Evolutionary conservation across 2,113 vertebrate species (phyloP).

Genomic region (Notothenia rossii): DNA sequence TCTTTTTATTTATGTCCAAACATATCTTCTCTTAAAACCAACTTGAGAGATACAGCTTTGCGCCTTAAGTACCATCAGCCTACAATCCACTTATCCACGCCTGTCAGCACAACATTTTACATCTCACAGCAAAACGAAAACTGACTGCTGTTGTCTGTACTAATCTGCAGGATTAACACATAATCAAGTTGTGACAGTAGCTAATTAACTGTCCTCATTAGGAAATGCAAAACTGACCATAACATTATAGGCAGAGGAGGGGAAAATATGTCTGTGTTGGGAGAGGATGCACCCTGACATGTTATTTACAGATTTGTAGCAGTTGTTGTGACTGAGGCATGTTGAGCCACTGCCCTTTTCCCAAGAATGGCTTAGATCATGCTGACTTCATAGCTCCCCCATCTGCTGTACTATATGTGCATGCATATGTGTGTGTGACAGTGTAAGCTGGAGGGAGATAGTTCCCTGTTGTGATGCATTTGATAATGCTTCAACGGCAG

Average conservation of each 20-base stretch:
- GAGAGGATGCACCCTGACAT: background rate
- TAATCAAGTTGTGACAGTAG: conserved; percentile 15
- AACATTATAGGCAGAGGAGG: background rate
- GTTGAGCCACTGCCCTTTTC: conserved; percentile 29
- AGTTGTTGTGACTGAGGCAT: conserved; percentile 18
- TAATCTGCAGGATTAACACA: conserved; percentile 38
- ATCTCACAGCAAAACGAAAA: conserved; percentile 2
- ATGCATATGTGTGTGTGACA: conserved; percentile 10
- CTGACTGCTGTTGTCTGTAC: background rate
- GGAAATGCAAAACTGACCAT: background rate
- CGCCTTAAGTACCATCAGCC: background rate
- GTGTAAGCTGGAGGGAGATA: background rate
- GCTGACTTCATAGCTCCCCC: conserved; percentile 32
- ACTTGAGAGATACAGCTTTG: conserved; percentile 8
- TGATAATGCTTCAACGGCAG: background rate
- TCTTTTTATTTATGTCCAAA: background rate
- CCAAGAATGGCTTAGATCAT: conserved; percentile 25
- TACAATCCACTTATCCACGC: conserved; percentile 5
- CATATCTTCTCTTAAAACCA: background rate
- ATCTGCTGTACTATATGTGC: conserved; percentile 30
- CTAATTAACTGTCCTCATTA: conserved; percentile 19
- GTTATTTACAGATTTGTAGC: background rate
- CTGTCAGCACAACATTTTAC: conserved; percentile 3
- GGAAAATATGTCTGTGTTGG: background rate
- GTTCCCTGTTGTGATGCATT: conserved; percentile 2